Conservation (phyloP, 2,113 vertebrate genomes). For the Ursus arctos region DNA sequence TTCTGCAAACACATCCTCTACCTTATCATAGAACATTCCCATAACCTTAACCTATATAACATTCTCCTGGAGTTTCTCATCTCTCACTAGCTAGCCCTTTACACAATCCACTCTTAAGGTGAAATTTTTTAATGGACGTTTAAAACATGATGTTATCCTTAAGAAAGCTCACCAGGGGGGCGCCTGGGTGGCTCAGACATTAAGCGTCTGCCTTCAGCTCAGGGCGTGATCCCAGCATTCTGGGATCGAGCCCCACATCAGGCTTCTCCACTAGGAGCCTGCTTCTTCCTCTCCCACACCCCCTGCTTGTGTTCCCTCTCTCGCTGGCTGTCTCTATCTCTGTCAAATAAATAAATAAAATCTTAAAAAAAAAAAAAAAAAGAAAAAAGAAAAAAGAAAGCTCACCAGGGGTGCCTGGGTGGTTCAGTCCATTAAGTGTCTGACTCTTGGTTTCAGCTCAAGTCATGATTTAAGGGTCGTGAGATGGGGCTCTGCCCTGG, state of each 20-base stretch:
- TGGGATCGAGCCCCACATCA: no score
- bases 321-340: no score
- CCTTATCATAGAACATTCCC: not conserved
- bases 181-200: not conserved
- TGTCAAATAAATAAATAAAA: no score
- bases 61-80: not conserved
- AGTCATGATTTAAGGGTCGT: not conserved
- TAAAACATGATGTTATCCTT: not conserved
- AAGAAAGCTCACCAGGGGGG: not conserved
- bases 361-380: no score
- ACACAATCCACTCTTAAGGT: not conserved
- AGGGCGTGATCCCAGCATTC: not conserved
- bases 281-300: no score
- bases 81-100: accelerated
- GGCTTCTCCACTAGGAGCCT: no score
- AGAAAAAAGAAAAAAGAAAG: not conserved
- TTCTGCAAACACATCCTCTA: not conserved
- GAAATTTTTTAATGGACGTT: not conserved
- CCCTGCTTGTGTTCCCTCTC: no score
- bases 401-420: not conserved
- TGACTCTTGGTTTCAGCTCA: not conserved
- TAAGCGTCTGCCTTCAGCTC: not conserved
- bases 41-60: not conserved
- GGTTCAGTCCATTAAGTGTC: not conserved
- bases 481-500: not conserved